A percentile compares a stretch with the other conserved stretches of the same genome.
Evolutionary conservation across 2,797 vertebrate species (phyloP).

Genomic region (Threskiornis aethiopicus): DNA sequence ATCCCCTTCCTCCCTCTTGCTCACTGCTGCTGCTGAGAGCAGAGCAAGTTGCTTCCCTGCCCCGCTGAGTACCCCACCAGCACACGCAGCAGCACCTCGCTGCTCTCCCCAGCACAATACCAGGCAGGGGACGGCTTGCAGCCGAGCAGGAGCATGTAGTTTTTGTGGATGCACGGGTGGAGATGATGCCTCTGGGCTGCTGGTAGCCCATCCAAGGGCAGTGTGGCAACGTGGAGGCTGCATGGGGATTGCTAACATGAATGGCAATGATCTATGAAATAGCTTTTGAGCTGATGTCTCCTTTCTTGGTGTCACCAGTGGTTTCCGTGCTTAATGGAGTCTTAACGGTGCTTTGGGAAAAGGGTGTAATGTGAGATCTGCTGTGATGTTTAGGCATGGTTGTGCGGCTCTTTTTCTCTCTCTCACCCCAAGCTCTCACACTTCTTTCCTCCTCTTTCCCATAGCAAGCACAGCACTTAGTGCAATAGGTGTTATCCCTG

Average conservation of each 20-base stretch:
- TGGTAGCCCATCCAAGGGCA: not conserved
- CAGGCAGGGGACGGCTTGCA: not conserved
- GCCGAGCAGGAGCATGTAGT: not conserved
- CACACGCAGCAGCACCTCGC: not conserved
- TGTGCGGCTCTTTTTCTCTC: not conserved
- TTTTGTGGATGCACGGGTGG: not conserved
- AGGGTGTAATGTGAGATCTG: not conserved
- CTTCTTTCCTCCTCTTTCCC: not conserved
- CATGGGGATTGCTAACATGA: not conserved
- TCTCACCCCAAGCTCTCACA: not conserved
- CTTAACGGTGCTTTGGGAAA: not conserved
- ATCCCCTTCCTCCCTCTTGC: not conserved
- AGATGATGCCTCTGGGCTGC: not conserved
- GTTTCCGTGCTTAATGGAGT: not conserved
- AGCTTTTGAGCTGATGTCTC: not conserved
- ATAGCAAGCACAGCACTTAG: not conserved
- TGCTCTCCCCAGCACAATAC: not conserved
- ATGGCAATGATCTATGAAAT: fast-evolving
- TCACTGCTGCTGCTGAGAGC: not conserved
- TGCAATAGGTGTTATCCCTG: not conserved
- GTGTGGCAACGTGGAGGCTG: fast-evolving
- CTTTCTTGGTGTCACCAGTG: not conserved
- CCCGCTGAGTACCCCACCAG: not conserved
- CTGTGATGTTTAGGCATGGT: not conserved
- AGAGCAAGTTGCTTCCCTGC: not conserved